Evolutionary conservation across 2,113 vertebrate species (phyloP).

Genomic region (Rhynchomys soricoides): DNA sequence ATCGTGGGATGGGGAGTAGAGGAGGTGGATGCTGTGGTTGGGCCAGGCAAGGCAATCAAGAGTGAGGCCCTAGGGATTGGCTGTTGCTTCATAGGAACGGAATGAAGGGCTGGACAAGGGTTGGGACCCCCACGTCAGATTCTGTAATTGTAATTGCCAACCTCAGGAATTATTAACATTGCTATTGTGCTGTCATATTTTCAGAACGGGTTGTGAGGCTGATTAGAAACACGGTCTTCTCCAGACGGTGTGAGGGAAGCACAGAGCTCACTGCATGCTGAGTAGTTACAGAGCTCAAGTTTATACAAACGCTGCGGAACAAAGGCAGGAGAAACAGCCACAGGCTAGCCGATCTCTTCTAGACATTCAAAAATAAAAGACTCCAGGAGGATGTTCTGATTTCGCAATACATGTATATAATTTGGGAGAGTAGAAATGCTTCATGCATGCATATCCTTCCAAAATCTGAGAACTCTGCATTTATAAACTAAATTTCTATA

Average conservation of each 20-base stretch:
- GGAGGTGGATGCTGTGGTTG: not conserved
- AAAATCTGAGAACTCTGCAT: not conserved
- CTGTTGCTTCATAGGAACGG: not conserved
- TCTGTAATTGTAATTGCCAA: not conserved
- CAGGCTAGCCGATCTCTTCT: not conserved
- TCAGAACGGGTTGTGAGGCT: not conserved
- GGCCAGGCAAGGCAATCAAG: too few relatives aligned
- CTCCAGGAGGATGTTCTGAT: not conserved
- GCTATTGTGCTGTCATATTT: not conserved
- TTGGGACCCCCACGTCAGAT: not conserved
- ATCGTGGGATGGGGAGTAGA: not conserved
- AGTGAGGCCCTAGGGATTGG: not conserved
- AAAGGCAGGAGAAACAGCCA: not conserved
- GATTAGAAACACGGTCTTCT: not conserved
- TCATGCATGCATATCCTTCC: not conserved
- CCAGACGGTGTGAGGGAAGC: not conserved
- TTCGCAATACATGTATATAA: not conserved
- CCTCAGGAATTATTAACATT: not conserved
- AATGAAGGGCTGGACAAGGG: not conserved
- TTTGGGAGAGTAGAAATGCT: not conserved
- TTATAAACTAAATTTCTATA: conserved; percentile 45
- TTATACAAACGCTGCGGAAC: not conserved
- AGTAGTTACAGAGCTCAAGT: not conserved
- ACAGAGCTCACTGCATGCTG: not conserved
- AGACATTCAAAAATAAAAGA: not conserved